Evolutionary conservation across 2,113 vertebrate species (phyloP).

Genomic region (Esox niger): DNA sequence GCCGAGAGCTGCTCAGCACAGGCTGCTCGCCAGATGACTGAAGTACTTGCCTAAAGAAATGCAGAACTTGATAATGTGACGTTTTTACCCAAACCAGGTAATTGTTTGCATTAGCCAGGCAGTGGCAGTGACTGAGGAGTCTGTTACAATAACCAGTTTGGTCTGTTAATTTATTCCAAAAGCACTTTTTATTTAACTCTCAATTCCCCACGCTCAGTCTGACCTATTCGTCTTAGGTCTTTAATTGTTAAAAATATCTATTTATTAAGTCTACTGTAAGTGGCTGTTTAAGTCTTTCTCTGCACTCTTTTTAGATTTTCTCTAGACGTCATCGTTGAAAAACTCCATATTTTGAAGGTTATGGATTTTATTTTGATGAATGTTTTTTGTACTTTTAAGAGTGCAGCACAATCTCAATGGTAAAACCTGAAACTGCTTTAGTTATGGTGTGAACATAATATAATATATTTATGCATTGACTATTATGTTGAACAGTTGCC

Average conservation of each 20-base stretch:
- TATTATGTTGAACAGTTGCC: neutral
- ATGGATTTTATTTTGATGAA: too few species aligned
- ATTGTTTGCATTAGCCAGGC: slow-evolving; percentile 40
- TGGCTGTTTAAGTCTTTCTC: slow-evolving; percentile 4
- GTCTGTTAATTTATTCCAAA: slow-evolving; percentile 18
- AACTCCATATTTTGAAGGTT: neutral
- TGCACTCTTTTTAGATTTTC: slow-evolving; percentile 12
- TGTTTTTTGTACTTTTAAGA: too few species aligned
- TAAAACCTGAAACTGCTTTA: neutral
- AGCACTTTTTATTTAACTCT: slow-evolving; percentile 17
- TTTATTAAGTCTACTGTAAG: slow-evolving; percentile 4
- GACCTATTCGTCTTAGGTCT: slow-evolving; percentile 8
- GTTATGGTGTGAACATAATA: neutral
- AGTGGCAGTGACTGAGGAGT: slow-evolving; percentile 16
- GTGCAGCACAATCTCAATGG: too few species aligned
- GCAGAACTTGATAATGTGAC: slow-evolving; percentile 5
- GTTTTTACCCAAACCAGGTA: slow-evolving; percentile 19
- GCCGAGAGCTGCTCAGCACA: slow-evolving; percentile 32
- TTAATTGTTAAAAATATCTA: slow-evolving; percentile 13
- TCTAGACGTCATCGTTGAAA: slow-evolving; percentile 3
- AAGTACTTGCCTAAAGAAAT: slow-evolving; percentile 7
- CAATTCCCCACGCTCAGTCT: neutral
- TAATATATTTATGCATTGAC: neutral
- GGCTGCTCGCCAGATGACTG: slow-evolving; percentile 49
- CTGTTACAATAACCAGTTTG: slow-evolving; percentile 15